Conservation (phyloP, 1,140 invertebrate genomes). For the Diorhabda sublineata region DNA sequence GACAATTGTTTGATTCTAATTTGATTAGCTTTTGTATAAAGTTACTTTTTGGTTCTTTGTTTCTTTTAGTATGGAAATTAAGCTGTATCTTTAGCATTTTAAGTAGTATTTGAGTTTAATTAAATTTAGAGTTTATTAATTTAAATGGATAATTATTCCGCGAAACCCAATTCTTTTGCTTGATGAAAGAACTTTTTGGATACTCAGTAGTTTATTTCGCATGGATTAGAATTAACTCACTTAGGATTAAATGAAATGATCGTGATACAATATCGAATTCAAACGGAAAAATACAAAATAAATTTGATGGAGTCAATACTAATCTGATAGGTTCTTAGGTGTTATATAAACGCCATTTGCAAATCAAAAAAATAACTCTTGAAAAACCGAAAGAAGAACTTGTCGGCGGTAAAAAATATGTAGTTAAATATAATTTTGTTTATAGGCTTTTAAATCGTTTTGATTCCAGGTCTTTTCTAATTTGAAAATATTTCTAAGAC, state of each 20-base stretch:
- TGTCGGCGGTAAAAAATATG: too few species aligned
- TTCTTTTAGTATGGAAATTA: constrained; percentile 27
- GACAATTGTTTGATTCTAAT: constrained; percentile 36
- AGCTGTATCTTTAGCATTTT: constrained; percentile 32
- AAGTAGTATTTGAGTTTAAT: constrained; percentile 18
- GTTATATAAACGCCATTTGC: too few species aligned
- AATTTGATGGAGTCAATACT: too few species aligned
- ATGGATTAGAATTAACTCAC: neutral
- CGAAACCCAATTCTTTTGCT: constrained; percentile 43
- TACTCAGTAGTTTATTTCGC: neutral
- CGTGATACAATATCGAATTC: too few species aligned
- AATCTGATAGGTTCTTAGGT: too few species aligned
- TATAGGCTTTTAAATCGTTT: too few species aligned
- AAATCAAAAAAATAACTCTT: too few species aligned
- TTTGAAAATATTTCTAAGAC: too few species aligned
- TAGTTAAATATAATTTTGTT: too few species aligned
- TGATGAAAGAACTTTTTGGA: constrained; percentile 42
- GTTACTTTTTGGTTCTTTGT: constrained; percentile 24
- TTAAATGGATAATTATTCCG: constrained; percentile 10
- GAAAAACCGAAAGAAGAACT: too few species aligned
- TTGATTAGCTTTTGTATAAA: constrained; percentile 33
- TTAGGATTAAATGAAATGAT: neutral
- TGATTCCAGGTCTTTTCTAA: too few species aligned
- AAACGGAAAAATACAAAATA: too few species aligned
- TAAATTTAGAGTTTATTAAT: constrained; percentile 17